These are phyloP conservation scores for Xenopus tropicalis DNA, from an alignment of 2,113 vertebrate genomes.

Conservation along the genomic window UCB_Xtro_10.0 CM004447.2:31775501-31776000, in stretches of 20 bases:
- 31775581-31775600: too few species aligned
- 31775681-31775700: neutral
- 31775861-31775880: conserved; percentile 65
- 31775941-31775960: conserved; percentile 95
- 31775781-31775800: conserved; percentile 76
- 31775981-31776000: conserved; percentile 96
- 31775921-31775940: conserved; percentile 81
- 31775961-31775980: conserved; percentile 92
- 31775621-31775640: too few species aligned
- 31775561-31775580: too few species aligned
- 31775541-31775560: too few species aligned
- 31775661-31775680: too few species aligned
- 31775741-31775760: conserved; percentile 36
- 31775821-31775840: conserved; percentile 90
- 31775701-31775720: conserved; percentile 1
- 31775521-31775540: too few species aligned
- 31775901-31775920: conserved; percentile 77
- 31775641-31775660: too few species aligned
- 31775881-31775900: conserved; percentile 72
- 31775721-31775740: conserved; percentile 58
- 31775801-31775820: conserved; percentile 84
- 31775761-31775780: conserved; percentile 50
- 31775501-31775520: too few species aligned
- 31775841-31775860: conserved; percentile 76
- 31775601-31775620: too few species aligned